Base-by-base conservation (phyloP, 2,888 invertebrate genomes). In the Catocala sponsa region DNA sequence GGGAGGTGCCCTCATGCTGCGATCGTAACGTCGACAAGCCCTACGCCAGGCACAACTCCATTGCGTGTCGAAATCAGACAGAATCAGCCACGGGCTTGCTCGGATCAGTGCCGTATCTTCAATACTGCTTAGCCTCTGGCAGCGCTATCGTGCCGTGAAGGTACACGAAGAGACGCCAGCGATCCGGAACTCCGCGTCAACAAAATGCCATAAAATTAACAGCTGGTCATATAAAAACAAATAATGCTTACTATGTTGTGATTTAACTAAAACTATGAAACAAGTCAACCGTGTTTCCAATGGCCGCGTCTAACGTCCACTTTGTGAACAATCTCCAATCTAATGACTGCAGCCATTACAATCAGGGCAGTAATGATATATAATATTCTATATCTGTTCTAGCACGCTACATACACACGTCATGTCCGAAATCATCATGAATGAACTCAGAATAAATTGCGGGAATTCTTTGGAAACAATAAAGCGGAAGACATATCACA, bases 251-350 rank as follows among this genome's bases (percentile, higher is more conserved):
- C 82, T 81, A 85, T 72, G 71, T 78, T 81, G 86, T 87, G 85
- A 85, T 87, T 85, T 74, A 85, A 84, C 81, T 88, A 86, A 85
- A 87, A 84, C 86, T 91, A 90, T 79, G 75, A 83, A 86, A 84
- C 79, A 82, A 81, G 66, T 70, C 64, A 57, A 53, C 82, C 78
- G 48, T 80, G 80, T 72, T 78, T 73, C 63, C 65, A 76, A 76
- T 75, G 80, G 85, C 86, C 65, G 76, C 80, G 77, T 58, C 58
- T 10, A 53, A 52, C 57, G 72, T 71, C 65, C 91, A 90, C 91
- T 89, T 80, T 74, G 91, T 91, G 86, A 76, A 78, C 78, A 50
- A 56, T 62, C 49, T 55, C 49, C 53, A 55, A 69, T 75, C 65
- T 70, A 44, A 57, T 55, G 50, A 51, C 55, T 67, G 81, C 78